phyloP scores from a whole-genome alignment of 2,888 invertebrate genomes.

The Galerucella calmariensis region DNA sequence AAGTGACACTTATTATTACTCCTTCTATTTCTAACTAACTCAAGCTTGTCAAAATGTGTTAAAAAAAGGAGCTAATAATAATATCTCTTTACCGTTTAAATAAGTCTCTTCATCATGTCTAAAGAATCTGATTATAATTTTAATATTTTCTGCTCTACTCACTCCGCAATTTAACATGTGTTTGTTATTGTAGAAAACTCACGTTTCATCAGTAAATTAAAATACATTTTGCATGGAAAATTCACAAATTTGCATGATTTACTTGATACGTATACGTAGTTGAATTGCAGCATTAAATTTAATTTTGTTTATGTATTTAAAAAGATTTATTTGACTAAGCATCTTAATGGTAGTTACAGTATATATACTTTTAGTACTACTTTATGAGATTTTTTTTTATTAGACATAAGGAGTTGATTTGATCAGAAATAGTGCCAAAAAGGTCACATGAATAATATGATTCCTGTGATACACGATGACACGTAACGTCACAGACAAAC shows the following conservation, averaged over 20 bases:
- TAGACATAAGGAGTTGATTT: background rate
- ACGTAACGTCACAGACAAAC: too few species aligned
- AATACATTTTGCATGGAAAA: background rate
- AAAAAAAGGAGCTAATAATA: too few species aligned
- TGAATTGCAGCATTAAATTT: background rate
- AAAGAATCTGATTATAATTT: too few species aligned
- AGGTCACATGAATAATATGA: background rate
- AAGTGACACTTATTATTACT: too few species aligned
- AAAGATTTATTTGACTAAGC: background rate
- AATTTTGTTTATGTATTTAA: slow-evolving; percentile 1
- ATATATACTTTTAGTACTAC: background rate
- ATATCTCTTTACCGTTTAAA: too few species aligned
- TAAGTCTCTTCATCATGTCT: too few species aligned
- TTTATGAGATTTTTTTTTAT: too few species aligned
- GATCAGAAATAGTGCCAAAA: background rate
- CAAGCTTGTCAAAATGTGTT: too few species aligned
- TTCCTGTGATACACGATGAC: too few species aligned
- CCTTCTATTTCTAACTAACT: too few species aligned
- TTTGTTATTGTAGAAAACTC: background rate
- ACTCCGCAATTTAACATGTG: background rate
- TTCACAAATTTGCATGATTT: background rate
- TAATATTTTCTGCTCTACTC: background rate
- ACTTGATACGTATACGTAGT: background rate
- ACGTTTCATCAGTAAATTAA: background rate
- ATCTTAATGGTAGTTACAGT: background rate